Conservation (phyloP, 2,797 vertebrate species). For the Phalanger gymnotis region DNA sequence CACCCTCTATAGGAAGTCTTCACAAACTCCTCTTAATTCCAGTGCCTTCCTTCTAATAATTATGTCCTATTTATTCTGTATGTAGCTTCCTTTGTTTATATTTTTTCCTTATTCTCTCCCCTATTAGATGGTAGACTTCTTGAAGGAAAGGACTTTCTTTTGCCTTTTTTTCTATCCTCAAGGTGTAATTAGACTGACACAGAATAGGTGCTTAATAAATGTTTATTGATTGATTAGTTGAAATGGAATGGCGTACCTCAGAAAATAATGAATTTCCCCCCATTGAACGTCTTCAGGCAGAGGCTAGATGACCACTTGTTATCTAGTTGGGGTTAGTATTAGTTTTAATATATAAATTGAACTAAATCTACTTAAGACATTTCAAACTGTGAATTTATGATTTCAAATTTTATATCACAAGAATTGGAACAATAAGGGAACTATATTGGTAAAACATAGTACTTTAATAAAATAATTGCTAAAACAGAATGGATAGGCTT, state of each 20-base stretch:
- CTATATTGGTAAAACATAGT: constrained; percentile 5
- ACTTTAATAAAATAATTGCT: background rate
- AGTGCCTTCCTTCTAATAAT: background rate
- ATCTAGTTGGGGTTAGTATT: background rate
- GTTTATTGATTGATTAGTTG: background rate
- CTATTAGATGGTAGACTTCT: background rate
- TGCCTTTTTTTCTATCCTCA: background rate
- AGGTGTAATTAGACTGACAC: no score
- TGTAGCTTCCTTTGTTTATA: background rate
- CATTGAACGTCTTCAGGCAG: background rate
- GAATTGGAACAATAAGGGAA: background rate
- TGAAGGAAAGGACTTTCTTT: background rate
- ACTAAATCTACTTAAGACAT: background rate
- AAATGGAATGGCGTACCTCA: background rate
- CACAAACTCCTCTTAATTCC: background rate
- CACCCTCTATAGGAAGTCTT: no score
- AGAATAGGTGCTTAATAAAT: background rate
- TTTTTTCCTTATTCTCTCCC: background rate
- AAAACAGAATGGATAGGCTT: background rate
- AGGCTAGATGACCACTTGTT: background rate
- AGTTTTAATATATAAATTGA: background rate
- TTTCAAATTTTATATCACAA: background rate
- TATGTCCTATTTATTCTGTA: background rate
- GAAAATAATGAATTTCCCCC: background rate
- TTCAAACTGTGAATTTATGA: background rate